Evolutionary conservation across 2,797 vertebrate species (phyloP).

Genomic region (Tauraco hartlaubi): DNA sequence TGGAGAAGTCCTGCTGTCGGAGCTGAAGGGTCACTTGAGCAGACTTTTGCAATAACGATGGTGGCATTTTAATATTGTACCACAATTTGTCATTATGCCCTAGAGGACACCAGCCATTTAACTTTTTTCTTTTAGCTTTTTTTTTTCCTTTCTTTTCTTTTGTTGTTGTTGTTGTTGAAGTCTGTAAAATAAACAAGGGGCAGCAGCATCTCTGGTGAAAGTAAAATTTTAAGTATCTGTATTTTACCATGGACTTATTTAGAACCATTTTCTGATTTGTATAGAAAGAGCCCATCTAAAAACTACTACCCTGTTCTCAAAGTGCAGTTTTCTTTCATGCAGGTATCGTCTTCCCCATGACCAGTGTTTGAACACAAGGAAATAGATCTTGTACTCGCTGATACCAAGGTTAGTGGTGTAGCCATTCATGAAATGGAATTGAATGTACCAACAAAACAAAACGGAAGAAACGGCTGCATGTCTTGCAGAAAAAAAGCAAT

Average conservation of each 20-base stretch:
- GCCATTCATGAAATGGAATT: constrained; percentile 51
- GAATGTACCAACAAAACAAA: constrained; percentile 72
- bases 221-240: constrained; percentile 64
- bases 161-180: constrained; percentile 65
- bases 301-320: constrained; percentile 64
- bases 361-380: constrained; percentile 64
- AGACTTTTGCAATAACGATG: constrained; percentile 75
- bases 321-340: constrained; percentile 60
- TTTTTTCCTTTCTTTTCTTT: constrained; percentile 55
- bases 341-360: constrained; percentile 56
- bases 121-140: constrained; percentile 63
- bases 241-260: constrained; percentile 67
- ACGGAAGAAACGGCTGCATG: constrained; percentile 75
- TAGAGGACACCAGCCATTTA: constrained; percentile 75
- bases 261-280: constrained; percentile 70
- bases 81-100: constrained; percentile 63
- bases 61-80: constrained; percentile 66
- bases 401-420: constrained; percentile 69
- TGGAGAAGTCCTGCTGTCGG: constrained; percentile 54
- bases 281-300: constrained; percentile 67
- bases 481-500: constrained; percentile 83
- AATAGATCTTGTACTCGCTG: constrained; percentile 54
- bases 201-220: constrained; percentile 66
- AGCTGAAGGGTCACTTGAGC: constrained; percentile 62
- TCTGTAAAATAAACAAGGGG: constrained; percentile 74